Evolutionary conservation across 2,888 invertebrate genomes (phyloP).

Genomic region (Microctonus hyperodae): DNA sequence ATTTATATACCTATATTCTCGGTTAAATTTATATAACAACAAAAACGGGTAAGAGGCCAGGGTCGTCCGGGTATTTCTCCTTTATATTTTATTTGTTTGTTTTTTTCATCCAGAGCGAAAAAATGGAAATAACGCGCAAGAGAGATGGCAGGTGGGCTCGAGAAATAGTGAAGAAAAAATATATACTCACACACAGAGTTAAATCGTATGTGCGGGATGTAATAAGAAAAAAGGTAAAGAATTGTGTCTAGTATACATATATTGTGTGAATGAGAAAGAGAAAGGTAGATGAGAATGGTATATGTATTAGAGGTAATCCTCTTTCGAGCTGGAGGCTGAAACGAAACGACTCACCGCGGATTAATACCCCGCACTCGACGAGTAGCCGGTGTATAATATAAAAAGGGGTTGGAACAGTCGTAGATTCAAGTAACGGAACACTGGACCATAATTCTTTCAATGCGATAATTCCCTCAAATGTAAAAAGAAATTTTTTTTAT

Average conservation of each 20-base stretch:
- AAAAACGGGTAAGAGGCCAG: neutral
- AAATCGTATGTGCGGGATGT: neutral
- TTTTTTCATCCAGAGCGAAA: too few relatives aligned
- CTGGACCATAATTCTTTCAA: neutral
- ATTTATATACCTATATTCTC: too few relatives aligned
- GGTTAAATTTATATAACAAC: neutral
- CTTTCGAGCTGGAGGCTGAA: conserved; percentile 35
- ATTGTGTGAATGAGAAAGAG: neutral
- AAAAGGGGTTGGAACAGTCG: neutral
- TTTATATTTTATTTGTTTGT: neutral
- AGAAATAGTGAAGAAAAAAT: too few relatives aligned
- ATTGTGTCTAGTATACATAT: neutral
- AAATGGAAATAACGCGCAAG: too few relatives aligned
- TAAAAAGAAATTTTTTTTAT: neutral
- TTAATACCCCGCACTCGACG: conserved; percentile 38
- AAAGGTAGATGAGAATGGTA: conserved; percentile 4
- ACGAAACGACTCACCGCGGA: conserved; percentile 37
- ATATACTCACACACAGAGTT: neutral
- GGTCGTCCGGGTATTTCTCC: conserved; percentile 35
- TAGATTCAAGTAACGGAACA: neutral
- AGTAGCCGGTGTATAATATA: conserved; percentile 3
- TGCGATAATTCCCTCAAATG: neutral
- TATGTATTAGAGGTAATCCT: conserved; percentile 43
- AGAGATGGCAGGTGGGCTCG: too few relatives aligned
- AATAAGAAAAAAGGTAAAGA: neutral